Percentiles rank a stretch among this genome's conserved stretches.
phyloP scores from a whole-genome alignment of 1,140 invertebrate genomes.

The Drosophila albomicans region DNA sequence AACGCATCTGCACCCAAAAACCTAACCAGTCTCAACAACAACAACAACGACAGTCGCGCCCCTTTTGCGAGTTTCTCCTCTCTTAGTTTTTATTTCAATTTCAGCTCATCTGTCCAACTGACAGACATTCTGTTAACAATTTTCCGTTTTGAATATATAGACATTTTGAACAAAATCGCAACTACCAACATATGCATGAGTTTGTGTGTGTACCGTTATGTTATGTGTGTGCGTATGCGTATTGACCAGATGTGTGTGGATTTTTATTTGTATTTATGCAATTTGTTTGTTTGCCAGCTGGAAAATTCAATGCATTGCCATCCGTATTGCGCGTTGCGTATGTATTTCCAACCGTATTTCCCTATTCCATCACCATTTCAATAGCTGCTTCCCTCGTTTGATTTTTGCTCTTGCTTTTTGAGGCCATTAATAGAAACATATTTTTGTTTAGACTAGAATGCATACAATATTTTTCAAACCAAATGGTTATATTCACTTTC shows the following conservation, averaged over 20 bases:
- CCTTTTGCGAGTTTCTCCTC: conserved; percentile 11
- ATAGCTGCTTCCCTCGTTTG: conserved; percentile 26
- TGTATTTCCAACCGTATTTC: conserved; percentile 44
- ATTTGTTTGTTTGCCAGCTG: conserved; percentile 80
- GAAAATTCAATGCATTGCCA: conserved; percentile 79
- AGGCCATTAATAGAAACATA: conserved; percentile 59
- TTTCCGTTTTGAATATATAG: conserved; percentile 80
- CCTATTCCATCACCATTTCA: neutral
- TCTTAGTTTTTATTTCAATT: conserved; percentile 80
- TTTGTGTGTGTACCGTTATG: neutral
- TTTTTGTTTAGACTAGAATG: conserved; percentile 49
- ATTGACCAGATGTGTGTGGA: conserved; percentile 52
- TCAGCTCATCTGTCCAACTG: conserved; percentile 52
- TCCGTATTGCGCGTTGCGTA: conserved; percentile 12
- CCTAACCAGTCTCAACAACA: conserved; percentile 18
- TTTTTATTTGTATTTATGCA: conserved; percentile 83
- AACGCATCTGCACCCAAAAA: conserved; percentile 25
- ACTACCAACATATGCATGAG: conserved; percentile 57
- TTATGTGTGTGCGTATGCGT: conserved; percentile 32
- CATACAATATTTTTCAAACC: neutral
- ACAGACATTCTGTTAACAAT: conserved; percentile 69
- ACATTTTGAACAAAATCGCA: conserved; percentile 78
- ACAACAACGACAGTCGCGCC: neutral
- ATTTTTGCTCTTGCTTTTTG: conserved; percentile 52
- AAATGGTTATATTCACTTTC: conserved; percentile 42